Evolutionary conservation across 1,140 invertebrate species (phyloP).

Genomic region (Saccostrea cuccullata): DNA sequence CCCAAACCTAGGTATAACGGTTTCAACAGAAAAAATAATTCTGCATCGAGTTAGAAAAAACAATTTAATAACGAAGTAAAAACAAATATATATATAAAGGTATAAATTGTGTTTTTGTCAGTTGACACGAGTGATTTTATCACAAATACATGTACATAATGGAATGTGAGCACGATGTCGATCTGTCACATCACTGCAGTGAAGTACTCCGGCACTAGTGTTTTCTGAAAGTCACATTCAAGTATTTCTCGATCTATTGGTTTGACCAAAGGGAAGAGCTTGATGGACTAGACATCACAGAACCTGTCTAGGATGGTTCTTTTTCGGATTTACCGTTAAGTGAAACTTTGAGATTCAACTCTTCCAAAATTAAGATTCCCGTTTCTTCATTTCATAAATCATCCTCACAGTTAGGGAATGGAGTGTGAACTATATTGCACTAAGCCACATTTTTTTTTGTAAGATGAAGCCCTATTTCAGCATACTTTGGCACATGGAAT

Average conservation of each 20-base stretch:
- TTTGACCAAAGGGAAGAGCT: neutral
- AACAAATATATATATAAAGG: neutral
- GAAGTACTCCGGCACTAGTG: neutral
- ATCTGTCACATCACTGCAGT: neutral
- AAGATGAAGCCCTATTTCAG: slow-evolving; percentile 10
- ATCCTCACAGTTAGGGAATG: neutral
- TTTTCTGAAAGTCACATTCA: neutral
- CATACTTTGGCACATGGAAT: neutral
- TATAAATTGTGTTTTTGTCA: neutral
- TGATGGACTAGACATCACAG: neutral
- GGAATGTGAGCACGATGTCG: neutral
- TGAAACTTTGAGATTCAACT: slow-evolving; percentile 1
- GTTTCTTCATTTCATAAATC: neutral
- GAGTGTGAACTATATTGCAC: neutral
- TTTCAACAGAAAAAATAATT: neutral
- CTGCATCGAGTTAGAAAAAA: neutral
- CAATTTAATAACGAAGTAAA: slow-evolving; percentile 22
- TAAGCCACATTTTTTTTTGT: neutral
- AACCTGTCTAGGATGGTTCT: neutral
- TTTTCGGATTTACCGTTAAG: neutral
- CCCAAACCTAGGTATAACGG: too few species aligned
- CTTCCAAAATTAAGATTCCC: neutral
- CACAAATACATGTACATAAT: neutral
- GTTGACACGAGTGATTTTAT: neutral
- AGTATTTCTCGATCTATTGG: neutral